Base-by-base conservation (phyloP, 1,140 invertebrate species). In the Nylanderia fulva region DNA sequence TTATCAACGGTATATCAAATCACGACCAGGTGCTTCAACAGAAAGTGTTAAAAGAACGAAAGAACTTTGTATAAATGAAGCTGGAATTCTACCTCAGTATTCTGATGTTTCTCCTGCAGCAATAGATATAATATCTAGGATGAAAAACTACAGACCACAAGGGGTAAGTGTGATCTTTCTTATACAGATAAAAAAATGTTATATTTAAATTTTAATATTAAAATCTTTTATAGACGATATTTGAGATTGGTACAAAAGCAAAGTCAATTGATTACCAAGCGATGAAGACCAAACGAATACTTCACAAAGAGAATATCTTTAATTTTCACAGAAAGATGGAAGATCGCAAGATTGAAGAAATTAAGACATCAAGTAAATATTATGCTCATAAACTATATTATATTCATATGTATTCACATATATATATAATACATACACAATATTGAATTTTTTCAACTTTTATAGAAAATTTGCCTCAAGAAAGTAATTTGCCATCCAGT, bases 11-110 rank as follows among this genome's bases (percentile, higher is more conserved):
- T 99, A 99, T 94, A 88, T 98, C 0, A 96, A 96, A 89, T 98
- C 98, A 52, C 95, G 99, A 82, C 98, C 98, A 42, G 95, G 96
- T 3, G 97, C 99, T 0, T 99, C 98, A 0, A 95, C 95, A 2
- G 99, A 99, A 93, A 99, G 98, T 83, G 97, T 99, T 79, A 97
- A 97, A 88, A 95, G 98, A 79, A 96, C 97, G 1, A 99, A 98
- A 93, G 95, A 96, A 64, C 91, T 97, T 54, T 85, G 95, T 72
- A 93, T 96, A 52, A 88, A 91, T 3, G 92, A 90, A 56, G 94
- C 96, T 21, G 96, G 96, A 21, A 90, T 96, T 36, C 94, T 95
- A 84, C 91, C 92, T 33, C 91, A 94, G 76, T 94, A 92, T 66
- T 85, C 87, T 3, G 88, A 93, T 42, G 69, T 85, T 0, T 91